A percentile compares a stretch with the other conserved stretches of the same genome.
phyloP scores from a whole-genome alignment of 2,113 vertebrate species.

The Morone saxatilis region DNA sequence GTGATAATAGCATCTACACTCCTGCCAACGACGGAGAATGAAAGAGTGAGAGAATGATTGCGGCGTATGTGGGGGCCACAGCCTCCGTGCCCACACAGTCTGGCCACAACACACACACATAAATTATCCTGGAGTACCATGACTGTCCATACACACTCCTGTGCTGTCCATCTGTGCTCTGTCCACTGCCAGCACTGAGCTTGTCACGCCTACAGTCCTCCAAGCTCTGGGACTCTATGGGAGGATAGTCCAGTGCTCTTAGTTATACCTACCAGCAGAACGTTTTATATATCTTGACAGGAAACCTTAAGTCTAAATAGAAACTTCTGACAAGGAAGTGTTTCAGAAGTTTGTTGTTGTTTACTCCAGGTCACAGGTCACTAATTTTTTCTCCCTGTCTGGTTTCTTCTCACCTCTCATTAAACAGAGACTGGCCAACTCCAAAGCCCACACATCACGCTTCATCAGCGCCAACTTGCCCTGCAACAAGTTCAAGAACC shows the following conservation, averaged over 20 bases:
- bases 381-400: slow-evolving; percentile 29
- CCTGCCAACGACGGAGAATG: slow-evolving; percentile 66
- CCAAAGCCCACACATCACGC: slow-evolving; percentile 96
- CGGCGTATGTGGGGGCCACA: slow-evolving; percentile 55
- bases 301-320: slow-evolving; percentile 12
- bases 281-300: slow-evolving; percentile 25
- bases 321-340: slow-evolving; percentile 15
- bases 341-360: slow-evolving; percentile 51
- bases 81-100: slow-evolving; percentile 57
- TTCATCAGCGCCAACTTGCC: slow-evolving; percentile 98
- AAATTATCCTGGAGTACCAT: slow-evolving; percentile 48
- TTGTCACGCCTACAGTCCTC: slow-evolving; percentile 55
- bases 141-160: slow-evolving; percentile 63
- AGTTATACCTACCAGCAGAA: background rate
- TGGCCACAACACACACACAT: slow-evolving; percentile 56
- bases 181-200: slow-evolving; percentile 67
- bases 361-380: slow-evolving; percentile 53
- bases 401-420: slow-evolving; percentile 24
- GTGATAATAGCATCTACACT: slow-evolving; percentile 73
- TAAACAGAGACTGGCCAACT: slow-evolving; percentile 92
- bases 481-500: slow-evolving; percentile 99
- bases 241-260: slow-evolving; percentile 13
- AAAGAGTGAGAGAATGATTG: slow-evolving; percentile 68
- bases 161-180: slow-evolving; percentile 76
- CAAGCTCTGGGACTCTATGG: slow-evolving; percentile 26